A percentile compares a stretch with the other conserved stretches of the same genome.
Evolutionary conservation across 2,797 vertebrate genomes (phyloP).

Genomic region (Myoxocephalus aenaeus): DNA sequence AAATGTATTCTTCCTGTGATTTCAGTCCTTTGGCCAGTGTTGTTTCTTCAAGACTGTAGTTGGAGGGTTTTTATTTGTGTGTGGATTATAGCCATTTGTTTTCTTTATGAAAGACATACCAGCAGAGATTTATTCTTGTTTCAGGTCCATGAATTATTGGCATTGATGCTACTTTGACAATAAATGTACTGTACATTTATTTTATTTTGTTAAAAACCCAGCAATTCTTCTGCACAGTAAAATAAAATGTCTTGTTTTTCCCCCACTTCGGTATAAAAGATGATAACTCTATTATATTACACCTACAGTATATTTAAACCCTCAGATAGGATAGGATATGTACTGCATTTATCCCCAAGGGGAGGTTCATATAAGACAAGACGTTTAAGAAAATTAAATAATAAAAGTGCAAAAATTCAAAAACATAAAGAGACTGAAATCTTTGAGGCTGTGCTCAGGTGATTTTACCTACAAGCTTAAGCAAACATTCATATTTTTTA

Average conservation of each 20-base stretch:
- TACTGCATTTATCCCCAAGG: too few relatives aligned
- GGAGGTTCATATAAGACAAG: background rate
- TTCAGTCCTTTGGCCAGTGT: constrained; percentile 35
- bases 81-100: constrained; percentile 35
- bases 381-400: too few relatives aligned
- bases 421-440: background rate
- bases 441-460: background rate
- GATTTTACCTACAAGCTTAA: background rate
- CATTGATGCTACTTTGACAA: constrained; percentile 29
- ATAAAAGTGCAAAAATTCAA: too few relatives aligned
- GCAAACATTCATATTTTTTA: background rate
- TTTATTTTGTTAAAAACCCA: constrained; percentile 36
- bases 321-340: background rate
- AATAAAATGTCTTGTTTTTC: constrained; percentile 61
- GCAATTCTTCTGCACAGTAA: constrained; percentile 35
- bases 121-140: constrained; percentile 30
- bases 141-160: constrained; percentile 13
- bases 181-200: constrained; percentile 26
- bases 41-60: constrained; percentile 24
- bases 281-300: background rate
- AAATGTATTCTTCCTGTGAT: constrained; percentile 13
- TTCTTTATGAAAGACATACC: background rate
- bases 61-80: constrained; percentile 10
- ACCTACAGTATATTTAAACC: background rate
- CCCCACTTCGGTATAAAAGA: background rate